phyloP scores from a whole-genome alignment of 2,888 invertebrate genomes.

The Pseudococcus jackbeardsleyi region DNA sequence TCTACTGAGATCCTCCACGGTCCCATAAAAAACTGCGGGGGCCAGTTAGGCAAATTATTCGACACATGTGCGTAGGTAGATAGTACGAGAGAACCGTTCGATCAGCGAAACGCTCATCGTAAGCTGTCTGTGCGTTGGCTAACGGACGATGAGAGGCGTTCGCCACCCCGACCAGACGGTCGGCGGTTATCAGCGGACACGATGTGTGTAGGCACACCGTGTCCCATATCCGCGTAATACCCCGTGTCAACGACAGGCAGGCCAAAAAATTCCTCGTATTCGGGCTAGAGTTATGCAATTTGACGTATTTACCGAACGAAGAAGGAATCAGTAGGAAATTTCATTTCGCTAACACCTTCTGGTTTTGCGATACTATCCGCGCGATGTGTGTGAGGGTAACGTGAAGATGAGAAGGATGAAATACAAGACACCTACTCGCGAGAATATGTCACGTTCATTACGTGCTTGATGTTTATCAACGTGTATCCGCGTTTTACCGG shows the following conservation, averaged over 20 bases:
- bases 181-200: neutral
- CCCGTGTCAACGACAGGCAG: neutral
- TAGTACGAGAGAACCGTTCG: neutral
- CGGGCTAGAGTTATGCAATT: neutral
- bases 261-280: neutral
- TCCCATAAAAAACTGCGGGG: neutral
- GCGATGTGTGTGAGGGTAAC: neutral
- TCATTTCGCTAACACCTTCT: neutral
- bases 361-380: neutral
- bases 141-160: neutral
- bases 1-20: neutral
- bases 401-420: neutral
- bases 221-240: neutral
- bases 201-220: neutral
- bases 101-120: neutral
- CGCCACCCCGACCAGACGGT: neutral
- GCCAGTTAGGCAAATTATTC: neutral
- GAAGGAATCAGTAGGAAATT: conserved; percentile 15
- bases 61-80: neutral
- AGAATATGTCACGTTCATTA: neutral
- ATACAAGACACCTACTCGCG: conserved; percentile 23
- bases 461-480: conserved; percentile 17
- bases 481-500: neutral
- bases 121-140: neutral
- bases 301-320: conserved; percentile 16